Base-by-base conservation (phyloP, 1,140 invertebrate genomes). In the Megalonaias nervosa region DNA sequence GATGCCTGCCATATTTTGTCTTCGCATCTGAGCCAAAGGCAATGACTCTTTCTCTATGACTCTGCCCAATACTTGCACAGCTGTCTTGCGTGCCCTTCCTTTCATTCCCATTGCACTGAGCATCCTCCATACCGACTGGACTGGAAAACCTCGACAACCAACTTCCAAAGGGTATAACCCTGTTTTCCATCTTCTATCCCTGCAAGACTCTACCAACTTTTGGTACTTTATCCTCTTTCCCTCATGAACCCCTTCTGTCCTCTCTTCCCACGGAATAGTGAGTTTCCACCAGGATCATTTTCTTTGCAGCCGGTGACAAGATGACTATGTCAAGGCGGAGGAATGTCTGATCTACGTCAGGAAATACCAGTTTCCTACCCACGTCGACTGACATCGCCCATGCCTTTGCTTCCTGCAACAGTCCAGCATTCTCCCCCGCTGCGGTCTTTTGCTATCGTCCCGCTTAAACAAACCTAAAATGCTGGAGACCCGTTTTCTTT, bases 131-230 rank as follows among this genome's bases (percentile, higher is more conserved):
- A 68, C 57, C n/a, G 74, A 80, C 38, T 68, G 71, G 23, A 68
- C 67, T 68, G 80, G 69, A 48, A 79, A 79, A 4, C 70, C 73
- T 71, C 76, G 75, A n/a, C 71, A 75, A 16, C 74, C 77, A 58
- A 75, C 65, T 21, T 73, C 65, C 17, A 73, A 73, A 26, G 56
- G 58, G 16, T 75, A 68, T 9, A 75, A 17, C 70, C 21, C 68
- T 68, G 67, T 55, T 56, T 58, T 60, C 67, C 77, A 80, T 15
- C 74, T 69, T 19, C 31, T 56, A 26, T 72, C 57, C 55, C 70
- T 77, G 21, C 73, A 68, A 26, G 19, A n/a, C 17, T 75, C 57
- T 21, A 59, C 58, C 19, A 60, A 26, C 4, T 74, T 66, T 71
- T 69, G 55, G 60, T 74, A 77, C 71, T 64, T 74, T 23, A 23